These are phyloP conservation scores for Bilobella aurantiaca DNA, from an alignment of 1,140 invertebrate genomes.

Conservation along the genomic window DNA sequence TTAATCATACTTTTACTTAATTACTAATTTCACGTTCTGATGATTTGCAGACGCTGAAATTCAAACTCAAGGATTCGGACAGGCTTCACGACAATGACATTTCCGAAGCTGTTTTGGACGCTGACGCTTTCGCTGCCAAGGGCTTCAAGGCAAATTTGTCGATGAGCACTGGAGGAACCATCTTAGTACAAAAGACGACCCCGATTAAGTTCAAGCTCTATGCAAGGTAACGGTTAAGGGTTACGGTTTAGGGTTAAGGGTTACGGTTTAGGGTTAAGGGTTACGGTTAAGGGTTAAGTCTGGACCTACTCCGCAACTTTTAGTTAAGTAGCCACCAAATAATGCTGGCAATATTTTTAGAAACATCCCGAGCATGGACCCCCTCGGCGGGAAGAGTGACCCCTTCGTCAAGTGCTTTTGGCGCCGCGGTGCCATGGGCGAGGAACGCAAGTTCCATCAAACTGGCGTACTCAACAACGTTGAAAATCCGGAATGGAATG, in stretches of 20 bases:
- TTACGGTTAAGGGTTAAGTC: no score
- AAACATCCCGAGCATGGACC: slow-evolving; percentile 9
- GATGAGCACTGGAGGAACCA: slow-evolving; percentile 12
- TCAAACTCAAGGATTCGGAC: slow-evolving; percentile 24
- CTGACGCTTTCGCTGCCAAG: slow-evolving; percentile 18
- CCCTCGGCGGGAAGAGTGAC: slow-evolving; percentile 17
- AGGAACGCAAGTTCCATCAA: slow-evolving; percentile 18
- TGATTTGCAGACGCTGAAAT: slow-evolving; percentile 19
- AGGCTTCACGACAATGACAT: slow-evolving; percentile 20
- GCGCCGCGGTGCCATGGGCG: slow-evolving; percentile 19
- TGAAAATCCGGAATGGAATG: slow-evolving; percentile 23
- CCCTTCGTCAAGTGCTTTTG: slow-evolving; percentile 27
- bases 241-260: no score
- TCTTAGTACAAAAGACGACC: slow-evolving; percentile 16
- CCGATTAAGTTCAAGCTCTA: slow-evolving; percentile 23
- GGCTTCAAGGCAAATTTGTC: slow-evolving; percentile 18
- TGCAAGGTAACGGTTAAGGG: slow-evolving; percentile 11
- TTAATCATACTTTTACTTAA: neutral
- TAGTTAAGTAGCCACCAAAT: no score
- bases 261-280: no score
- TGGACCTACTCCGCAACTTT: no score
- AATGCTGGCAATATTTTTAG: no score
- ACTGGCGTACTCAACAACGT: slow-evolving; percentile 21
- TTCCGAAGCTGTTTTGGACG: slow-evolving; percentile 15
- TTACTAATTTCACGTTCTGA: neutral